A percentile compares a stretch with the other conserved stretches of the same genome.
phyloP scores from a whole-genome alignment of 1,140 invertebrate genomes.

The Heliconius nattereri region DNA sequence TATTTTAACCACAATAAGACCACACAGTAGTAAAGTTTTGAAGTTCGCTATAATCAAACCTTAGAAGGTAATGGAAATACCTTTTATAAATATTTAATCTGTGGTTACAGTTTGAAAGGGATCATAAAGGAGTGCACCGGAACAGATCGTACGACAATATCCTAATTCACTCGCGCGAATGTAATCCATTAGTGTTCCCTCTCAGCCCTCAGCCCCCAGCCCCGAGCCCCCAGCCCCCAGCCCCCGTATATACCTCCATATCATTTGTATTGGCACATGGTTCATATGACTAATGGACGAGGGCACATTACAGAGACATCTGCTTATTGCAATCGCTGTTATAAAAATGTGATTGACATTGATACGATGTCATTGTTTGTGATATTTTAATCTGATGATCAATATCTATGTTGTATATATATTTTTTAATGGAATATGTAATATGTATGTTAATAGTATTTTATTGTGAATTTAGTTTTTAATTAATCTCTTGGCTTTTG shows the following conservation, averaged over 20 bases:
- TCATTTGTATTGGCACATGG: conserved; percentile 80
- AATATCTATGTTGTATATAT: background rate
- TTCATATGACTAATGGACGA: conserved; percentile 79
- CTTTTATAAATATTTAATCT: conserved; percentile 57
- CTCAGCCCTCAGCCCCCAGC: conserved; percentile 45
- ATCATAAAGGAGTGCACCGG: conserved; percentile 73
- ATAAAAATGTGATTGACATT: conserved; percentile 52
- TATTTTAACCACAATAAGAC: background rate
- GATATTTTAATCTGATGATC: conserved; percentile 15
- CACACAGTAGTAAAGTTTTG: background rate
- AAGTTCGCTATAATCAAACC: background rate
- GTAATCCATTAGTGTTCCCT: conserved; percentile 76
- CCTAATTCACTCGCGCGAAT: conserved; percentile 79
- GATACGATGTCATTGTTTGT: conserved; percentile 23
- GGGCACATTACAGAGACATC: conserved; percentile 66
- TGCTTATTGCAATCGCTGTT: conserved; percentile 64
- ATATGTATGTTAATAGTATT: background rate
- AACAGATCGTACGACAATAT: conserved; percentile 78
- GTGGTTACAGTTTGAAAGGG: conserved; percentile 50
- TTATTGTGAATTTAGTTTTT: background rate
- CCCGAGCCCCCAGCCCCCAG: conserved; percentile 46
- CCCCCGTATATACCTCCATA: conserved; percentile 73
- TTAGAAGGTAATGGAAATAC: background rate
- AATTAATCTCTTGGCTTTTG: background rate
- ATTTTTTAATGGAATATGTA: background rate